Percentiles rank a stretch among this genome's conserved stretches.
These are phyloP conservation scores for Sus scrofa DNA, from an alignment of 2,113 vertebrate species.

Conservation along the genomic window DNA sequence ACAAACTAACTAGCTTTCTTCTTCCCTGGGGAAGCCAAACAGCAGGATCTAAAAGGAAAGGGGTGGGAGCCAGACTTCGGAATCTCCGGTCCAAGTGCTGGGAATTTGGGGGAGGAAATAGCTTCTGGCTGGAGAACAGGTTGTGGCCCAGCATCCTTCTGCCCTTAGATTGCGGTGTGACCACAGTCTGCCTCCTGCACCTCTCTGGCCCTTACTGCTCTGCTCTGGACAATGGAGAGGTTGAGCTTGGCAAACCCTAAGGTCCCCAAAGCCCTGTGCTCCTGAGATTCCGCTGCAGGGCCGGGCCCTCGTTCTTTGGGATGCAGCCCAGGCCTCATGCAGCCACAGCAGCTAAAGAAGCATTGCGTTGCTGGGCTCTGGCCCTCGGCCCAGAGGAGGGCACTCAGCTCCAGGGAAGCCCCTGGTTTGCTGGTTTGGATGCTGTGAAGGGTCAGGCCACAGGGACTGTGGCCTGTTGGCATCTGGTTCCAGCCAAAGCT, in stretches of 20 bases:
- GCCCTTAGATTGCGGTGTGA: neutral
- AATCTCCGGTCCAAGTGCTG: neutral
- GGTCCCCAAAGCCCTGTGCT: neutral
- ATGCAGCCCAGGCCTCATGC: neutral
- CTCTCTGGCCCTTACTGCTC: neutral
- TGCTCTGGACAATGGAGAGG: neutral
- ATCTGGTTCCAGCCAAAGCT: neutral
- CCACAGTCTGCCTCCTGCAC: neutral
- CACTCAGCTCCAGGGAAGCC: conserved; percentile 50
- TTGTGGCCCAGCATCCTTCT: neutral
- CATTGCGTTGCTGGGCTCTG: neutral
- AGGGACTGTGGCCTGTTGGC: neutral
- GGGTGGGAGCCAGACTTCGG: neutral
- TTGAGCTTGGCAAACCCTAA: neutral
- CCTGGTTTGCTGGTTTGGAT: conserved; percentile 47
- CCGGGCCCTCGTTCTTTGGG: neutral
- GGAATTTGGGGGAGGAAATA: neutral
- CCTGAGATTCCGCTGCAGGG: neutral
- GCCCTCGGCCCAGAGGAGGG: conserved; percentile 27
- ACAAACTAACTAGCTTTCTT: neutral
- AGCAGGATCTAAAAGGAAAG: neutral
- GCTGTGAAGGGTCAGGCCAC: neutral
- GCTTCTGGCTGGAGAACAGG: neutral
- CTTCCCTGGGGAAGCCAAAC: neutral
- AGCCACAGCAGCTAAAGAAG: neutral